Base-by-base conservation (phyloP, 92 coral and sea anemone species). In the Zoanthus gigantus region DNA sequence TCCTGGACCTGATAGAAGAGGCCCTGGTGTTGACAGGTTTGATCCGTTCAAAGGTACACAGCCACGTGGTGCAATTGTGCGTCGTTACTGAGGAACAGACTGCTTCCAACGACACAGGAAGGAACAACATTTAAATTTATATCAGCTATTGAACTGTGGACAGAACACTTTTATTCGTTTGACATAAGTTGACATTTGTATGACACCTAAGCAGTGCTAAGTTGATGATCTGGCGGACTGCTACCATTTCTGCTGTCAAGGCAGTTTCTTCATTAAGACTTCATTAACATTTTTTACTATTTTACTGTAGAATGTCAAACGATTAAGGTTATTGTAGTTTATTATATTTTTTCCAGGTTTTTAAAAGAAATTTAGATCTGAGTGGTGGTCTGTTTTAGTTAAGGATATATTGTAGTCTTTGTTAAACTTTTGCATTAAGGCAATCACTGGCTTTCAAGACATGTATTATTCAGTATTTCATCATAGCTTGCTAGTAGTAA, bases 41-140 rank as follows among this genome's bases (percentile, higher is more conserved):
- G 98, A 95, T 63, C 98, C 98, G 6, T 95, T 93, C 94, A 95
- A 95, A 88, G 94, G 88, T 18, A 76, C 96, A n/a, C 94, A 94
- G 23, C 92, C 88, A 69, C 88, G 95, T 46, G 90, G 91, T 48
- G 86, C 92, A 45, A 86, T 88, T 53, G 90, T 95, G 84, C 90
- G 98, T 16, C 91, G 98, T 37, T 95, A 95, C 71, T 93, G 67
- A 91, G 48, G 29, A 81, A 7, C 1, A 65, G 5, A 34, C 58
- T 16, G 23, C 16, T 45, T 9, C 5, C 3, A 47, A 17, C 45
- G 11, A 28, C 8, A 47, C 12, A 50, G 63, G 44, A 29, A n/a
- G 65, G 30, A 11, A 53, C 15, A 29, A 13, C 16, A 18, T 17
- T 28, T 6, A 7, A 13, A 13, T n/a, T 28, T 48, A 66, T 48